Base-by-base conservation (phyloP, 2,888 invertebrate genomes). In the Cryptophagus acutangulus region DNA sequence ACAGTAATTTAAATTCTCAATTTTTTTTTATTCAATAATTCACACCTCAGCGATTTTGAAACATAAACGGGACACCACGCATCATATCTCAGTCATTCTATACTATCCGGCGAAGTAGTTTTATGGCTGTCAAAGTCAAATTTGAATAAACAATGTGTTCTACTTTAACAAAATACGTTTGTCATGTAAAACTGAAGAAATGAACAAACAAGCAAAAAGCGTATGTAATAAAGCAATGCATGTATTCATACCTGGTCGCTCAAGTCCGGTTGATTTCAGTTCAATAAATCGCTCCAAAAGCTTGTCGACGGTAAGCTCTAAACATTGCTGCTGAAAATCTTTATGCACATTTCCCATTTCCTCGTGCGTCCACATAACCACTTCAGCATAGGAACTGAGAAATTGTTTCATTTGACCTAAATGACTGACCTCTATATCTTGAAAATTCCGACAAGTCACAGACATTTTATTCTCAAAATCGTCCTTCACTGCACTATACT, bases 401-500 rank as follows among this genome's bases (percentile, higher is more conserved):
- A 95, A 95, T 59, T 92, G 89, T 65, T 92, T 92, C 93, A 96
- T 94, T 67, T 92, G 91, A 55, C 84, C 84, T 52, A 95, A 72
- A 71, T 95, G 94, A 40, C 85, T 82, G 62, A 92, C 90, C 70
- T 96, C 95, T 14, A 94, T 82, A 69, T 90, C 91, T 77, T 96
- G 95, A 66, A 95, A 96, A 66, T 89, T 86, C 79, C 85, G 85
- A 70, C 91, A 92, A 26, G 92, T 88, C 51, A 83, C 78, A 3
- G 87, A 86, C 95, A 97, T 96, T 73, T 93, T 93, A 60, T 83
- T 83, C 71, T 96, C 94, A 74, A 96, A 99, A 60, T 94, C 93
- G 57, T 87, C 87, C 65, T 96, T 86, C 34, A 93, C 84, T 17
- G 79, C 74, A 59, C 84, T 85, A 69, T 97, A 96, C 70, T 96